Base-by-base conservation (phyloP, 2,113 vertebrate species). In the Crotalus helleri region DNA sequence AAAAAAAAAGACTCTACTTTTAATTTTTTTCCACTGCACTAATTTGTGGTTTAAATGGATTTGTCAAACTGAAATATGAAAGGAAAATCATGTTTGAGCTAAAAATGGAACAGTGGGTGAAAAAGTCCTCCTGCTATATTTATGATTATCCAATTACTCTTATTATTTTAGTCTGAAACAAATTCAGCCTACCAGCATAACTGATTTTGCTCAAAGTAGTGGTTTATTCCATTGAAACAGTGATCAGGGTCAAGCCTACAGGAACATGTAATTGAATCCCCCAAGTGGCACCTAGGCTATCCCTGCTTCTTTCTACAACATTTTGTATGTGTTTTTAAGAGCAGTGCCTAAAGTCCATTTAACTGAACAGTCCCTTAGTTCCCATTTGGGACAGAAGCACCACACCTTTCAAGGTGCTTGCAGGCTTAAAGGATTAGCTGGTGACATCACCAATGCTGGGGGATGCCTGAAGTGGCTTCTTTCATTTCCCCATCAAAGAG, bases 311-410 rank as follows among this genome's bases (percentile, higher is more conserved):
- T 29, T 91, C 95, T 95, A 88, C 33, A 93, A 92, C 81, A 90
- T 92, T 87, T 81, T 95, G 95, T 91, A 54, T 15, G 51, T 58
- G 49, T 95, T 92, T 96, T 90, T 87, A 95, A 95, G 92, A 96
- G 69, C 44, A 95, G 59, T 85, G 87, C 89, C 94, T 94, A 58
- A 26, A 93, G 58, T 58, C 24, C 53, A 69, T 26, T 90, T 93
- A 24, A 92, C 17, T 93, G 94, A 94, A 93, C 6, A 24, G 92
- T 92, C 95, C 89, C 86, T 85, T 26, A 89, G 85, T 69, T 92
- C 64, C 29, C 29, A 69, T 69, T 69, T 69, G 29, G n/a, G 29
- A 33, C 15, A 13, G n/a, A 33, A 0, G 13, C 64, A 69, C 29
- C 13, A 69, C 12, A 69, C 5, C 64, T 33, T 69, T 69, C n/a